phyloP scores from a whole-genome alignment of 2,888 invertebrate genomes.

The Heliconius sara region DNA sequence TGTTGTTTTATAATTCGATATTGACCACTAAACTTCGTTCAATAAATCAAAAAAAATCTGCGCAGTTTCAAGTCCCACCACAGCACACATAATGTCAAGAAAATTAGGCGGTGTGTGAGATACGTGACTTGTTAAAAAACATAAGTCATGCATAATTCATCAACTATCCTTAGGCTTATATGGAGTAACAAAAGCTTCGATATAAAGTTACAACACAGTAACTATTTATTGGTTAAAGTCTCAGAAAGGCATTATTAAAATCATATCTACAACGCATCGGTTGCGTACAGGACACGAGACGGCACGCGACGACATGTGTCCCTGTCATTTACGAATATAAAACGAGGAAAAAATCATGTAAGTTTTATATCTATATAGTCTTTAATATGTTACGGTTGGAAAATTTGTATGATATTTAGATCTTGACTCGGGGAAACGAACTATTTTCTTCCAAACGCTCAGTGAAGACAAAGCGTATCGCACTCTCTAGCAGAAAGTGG shows the following conservation, averaged over 20 bases:
- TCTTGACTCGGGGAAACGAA: too few relatives aligned
- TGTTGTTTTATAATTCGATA: too few relatives aligned
- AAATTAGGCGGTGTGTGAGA: too few relatives aligned
- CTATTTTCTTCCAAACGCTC: too few relatives aligned
- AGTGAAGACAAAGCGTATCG: too few relatives aligned
- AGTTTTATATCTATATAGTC: background rate
- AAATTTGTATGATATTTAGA: background rate
- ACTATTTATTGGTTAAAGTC: background rate
- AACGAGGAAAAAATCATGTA: background rate
- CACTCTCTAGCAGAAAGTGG: too few relatives aligned
- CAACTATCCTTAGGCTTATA: background rate
- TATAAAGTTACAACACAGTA: background rate
- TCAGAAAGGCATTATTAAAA: constrained; percentile 5
- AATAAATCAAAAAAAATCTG: too few relatives aligned
- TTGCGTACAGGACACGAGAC: background rate
- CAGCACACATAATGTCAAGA: background rate
- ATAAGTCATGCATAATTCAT: background rate
- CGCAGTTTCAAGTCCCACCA: background rate
- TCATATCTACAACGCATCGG: background rate
- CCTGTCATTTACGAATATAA: background rate
- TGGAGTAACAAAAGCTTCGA: background rate
- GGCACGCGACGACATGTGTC: background rate
- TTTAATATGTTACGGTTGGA: background rate
- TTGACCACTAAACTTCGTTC: too few relatives aligned
- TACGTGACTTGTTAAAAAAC: too few relatives aligned